Evolutionary conservation across 2,888 invertebrate genomes (phyloP).

Genomic region (Cheilosia vulpina): DNA sequence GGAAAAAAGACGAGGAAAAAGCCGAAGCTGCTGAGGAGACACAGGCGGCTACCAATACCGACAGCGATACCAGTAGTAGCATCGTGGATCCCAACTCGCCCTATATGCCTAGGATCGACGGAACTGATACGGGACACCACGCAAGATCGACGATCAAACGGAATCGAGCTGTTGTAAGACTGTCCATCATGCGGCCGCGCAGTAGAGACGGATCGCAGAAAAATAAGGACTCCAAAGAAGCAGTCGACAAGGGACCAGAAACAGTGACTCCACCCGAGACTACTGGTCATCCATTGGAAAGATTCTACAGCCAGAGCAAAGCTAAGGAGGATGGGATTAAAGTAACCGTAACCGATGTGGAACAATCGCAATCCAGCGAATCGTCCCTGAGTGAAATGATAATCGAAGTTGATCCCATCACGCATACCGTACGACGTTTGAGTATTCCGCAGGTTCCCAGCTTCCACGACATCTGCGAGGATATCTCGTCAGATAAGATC

Average conservation of each 20-base stretch:
- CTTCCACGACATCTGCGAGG: constrained; percentile 85
- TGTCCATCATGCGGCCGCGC: constrained; percentile 86
- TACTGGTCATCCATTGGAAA: constrained; percentile 80
- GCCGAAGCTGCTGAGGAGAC: constrained; percentile 24
- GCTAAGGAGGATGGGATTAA: constrained; percentile 73
- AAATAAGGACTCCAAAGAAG: constrained; percentile 74
- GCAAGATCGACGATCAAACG: constrained; percentile 87
- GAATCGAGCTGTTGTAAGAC: constrained; percentile 89
- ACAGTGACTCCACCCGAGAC: constrained; percentile 83
- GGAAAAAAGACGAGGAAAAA: constrained; percentile 35
- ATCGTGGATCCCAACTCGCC: constrained; percentile 75
- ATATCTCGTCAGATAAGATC: constrained; percentile 85
- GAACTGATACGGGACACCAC: constrained; percentile 83
- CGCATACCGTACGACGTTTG: constrained; percentile 79
- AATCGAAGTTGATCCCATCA: constrained; percentile 80
- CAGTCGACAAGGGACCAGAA: constrained; percentile 76
- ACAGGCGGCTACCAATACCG: constrained; percentile 20
- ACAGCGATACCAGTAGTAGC: constrained; percentile 79
- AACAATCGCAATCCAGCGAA: constrained; percentile 62
- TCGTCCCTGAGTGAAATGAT: constrained; percentile 77
- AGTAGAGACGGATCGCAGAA: constrained; percentile 78
- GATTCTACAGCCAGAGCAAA: constrained; percentile 78
- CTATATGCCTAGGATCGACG: constrained; percentile 84
- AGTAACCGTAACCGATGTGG: constrained; percentile 75
- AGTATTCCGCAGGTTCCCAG: constrained; percentile 83